These are phyloP conservation scores for Ctenopoma multispine DNA, from an alignment of 2,797 vertebrate genomes.

Conservation along the genomic window DNA sequence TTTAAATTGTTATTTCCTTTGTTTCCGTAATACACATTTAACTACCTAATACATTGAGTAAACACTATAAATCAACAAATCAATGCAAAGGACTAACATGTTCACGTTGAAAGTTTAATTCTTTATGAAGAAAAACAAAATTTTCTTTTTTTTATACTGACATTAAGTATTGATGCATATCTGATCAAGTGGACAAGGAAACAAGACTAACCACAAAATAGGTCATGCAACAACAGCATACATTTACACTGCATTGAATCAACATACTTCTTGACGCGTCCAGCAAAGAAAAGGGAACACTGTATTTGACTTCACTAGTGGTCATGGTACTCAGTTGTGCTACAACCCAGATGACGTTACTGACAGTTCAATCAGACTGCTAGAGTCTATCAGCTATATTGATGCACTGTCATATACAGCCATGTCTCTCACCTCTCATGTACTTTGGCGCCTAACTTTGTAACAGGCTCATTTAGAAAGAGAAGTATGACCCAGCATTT, in stretches of 20 bases:
- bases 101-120: background rate
- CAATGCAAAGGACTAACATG: background rate
- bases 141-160: background rate
- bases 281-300: background rate
- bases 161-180: background rate
- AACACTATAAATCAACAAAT: background rate
- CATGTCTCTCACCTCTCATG: slow-evolving; percentile 9
- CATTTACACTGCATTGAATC: background rate
- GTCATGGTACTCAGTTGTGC: background rate
- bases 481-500: slow-evolving; percentile 35
- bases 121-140: background rate
- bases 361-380: slow-evolving; percentile 2
- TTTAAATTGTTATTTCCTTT: slow-evolving; percentile 24
- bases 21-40: slow-evolving; percentile 21
- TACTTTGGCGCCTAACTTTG: slow-evolving; percentile 20
- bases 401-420: slow-evolving; percentile 15
- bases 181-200: background rate
- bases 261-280: background rate
- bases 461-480: slow-evolving; percentile 34
- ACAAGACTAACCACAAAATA: background rate
- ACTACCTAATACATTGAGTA: background rate
- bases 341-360: background rate
- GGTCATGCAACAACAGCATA: background rate
- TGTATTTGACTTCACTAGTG: background rate
- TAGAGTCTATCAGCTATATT: background rate